Conservation (phyloP, 2,113 vertebrate species). For the Puma concolor region DNA sequence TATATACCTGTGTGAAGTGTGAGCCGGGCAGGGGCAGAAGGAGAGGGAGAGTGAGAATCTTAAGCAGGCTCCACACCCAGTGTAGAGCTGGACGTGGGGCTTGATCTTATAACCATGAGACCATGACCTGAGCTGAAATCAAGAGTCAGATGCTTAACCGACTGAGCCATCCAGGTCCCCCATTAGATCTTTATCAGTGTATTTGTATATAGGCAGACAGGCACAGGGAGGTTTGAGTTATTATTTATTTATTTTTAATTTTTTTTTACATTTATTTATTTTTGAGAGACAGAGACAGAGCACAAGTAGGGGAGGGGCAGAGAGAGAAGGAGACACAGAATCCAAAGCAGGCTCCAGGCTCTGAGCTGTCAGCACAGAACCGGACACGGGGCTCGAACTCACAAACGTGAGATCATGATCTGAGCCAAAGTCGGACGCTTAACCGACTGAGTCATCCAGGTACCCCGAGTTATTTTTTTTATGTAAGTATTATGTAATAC, state of each 20-base stretch:
- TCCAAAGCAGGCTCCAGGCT: background rate
- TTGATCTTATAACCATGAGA: too few species aligned
- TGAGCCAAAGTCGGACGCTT: background rate
- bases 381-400: background rate
- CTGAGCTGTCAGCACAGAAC: background rate
- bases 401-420: background rate
- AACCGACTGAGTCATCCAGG: too few species aligned
- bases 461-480: background rate
- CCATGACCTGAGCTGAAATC: too few species aligned
- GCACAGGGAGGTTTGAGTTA: background rate
- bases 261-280: background rate
- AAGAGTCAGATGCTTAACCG: too few species aligned
- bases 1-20: too few species aligned
- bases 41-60: too few species aligned
- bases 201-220: background rate
- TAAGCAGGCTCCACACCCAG: too few species aligned
- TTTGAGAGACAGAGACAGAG: background rate
- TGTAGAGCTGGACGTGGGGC: too few species aligned
- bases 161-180: too few species aligned
- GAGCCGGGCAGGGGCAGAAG: too few species aligned
- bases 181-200: background rate
- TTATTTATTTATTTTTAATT: background rate
- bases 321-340: too few species aligned
- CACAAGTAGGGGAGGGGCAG: too few species aligned
- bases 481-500: background rate